Conservation (phyloP, 2,113 vertebrate species). For the Panthera tigris region DNA sequence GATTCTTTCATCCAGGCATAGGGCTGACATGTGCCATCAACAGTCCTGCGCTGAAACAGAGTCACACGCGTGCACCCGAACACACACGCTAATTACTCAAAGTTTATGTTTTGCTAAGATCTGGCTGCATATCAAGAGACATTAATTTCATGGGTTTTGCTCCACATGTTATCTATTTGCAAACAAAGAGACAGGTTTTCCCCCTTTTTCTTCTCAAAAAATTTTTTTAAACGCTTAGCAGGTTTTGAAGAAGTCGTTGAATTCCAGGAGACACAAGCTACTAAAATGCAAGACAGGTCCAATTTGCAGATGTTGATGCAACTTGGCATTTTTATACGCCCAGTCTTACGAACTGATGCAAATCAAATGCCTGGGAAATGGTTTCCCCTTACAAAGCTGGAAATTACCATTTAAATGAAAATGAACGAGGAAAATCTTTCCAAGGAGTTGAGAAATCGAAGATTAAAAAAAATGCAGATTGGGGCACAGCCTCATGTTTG, state of each 20-base stretch:
- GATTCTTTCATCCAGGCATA: constrained; percentile 38
- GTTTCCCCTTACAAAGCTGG: background rate
- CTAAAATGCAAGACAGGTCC: constrained; percentile 82
- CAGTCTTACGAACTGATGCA: background rate
- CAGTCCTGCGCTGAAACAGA: constrained; percentile 58
- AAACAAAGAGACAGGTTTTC: constrained; percentile 68
- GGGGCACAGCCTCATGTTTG: background rate
- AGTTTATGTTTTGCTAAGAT: constrained; percentile 75
- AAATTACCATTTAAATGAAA: constrained; percentile 63
- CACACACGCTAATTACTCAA: constrained; percentile 74
- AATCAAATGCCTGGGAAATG: constrained; percentile 40
- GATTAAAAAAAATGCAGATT: constrained; percentile 56
- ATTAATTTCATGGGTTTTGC: constrained; percentile 67
- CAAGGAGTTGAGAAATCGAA: constrained; percentile 47
- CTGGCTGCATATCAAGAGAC: constrained; percentile 79
- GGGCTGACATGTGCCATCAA: constrained; percentile 61
- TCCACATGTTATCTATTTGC: constrained; percentile 75
- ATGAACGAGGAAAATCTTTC: constrained; percentile 60
- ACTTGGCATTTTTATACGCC: constrained; percentile 43
- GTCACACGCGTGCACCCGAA: background rate
- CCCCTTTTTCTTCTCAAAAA: background rate
- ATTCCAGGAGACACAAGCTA: constrained; percentile 81
- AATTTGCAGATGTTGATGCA: constrained; percentile 61
- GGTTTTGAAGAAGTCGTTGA: constrained; percentile 74
- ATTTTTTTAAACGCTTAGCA: background rate